Base-by-base conservation (phyloP, 2,113 vertebrate genomes). In the Podocnemis expansa region DNA sequence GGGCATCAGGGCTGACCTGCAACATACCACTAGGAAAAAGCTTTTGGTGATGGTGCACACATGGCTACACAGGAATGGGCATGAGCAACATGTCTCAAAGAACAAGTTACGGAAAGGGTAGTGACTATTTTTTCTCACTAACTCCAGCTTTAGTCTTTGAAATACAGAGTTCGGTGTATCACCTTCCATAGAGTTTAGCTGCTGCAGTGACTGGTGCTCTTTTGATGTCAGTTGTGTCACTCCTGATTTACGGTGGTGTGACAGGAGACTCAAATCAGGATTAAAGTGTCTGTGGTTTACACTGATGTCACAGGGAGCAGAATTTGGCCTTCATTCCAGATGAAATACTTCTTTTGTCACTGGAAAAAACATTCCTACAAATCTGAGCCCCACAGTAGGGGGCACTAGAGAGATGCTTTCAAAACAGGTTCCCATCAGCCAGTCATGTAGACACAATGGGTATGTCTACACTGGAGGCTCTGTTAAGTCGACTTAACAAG, bases 101-200 rank as follows among this genome's bases (percentile, higher is more conserved):
- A 52, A 14, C 51, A 52, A 17, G 3, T 52, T 52, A 14, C 13
- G 51, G 51, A 17, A 16, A 52, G 51, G 51, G 16, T 17, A 52
- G 51, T 52, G 17, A 52, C 14, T 4, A 4, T 52, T 52, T 17
- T 52, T 17, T 38, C 63, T 38, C 34, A 22, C 5, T 19, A 38
- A n/a, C 63, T 38, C 63, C 63, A 38, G 4, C 63, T 10, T 38
- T 38, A 21, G 34, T 34, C n/a, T 17, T 34, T 67, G 63, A 67
- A n/a, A 38, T 19, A 21, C 10, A 5, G n/a, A 38, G 16, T 5
- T 38, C 19, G 8, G n/a, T n/a, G 63, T 38, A 5, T 38, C 63
- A 1, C 34, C 2, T 7, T 8, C n/a, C n/a, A n/a, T n/a, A n/a
- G 17, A 8, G 7, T 10, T 9, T 19, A 22, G n/a, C 63, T 70